Percentiles rank a stretch among this genome's conserved stretches.
phyloP scores from a whole-genome alignment of 2,888 invertebrate species.

The Linnaemya vulpina region DNA sequence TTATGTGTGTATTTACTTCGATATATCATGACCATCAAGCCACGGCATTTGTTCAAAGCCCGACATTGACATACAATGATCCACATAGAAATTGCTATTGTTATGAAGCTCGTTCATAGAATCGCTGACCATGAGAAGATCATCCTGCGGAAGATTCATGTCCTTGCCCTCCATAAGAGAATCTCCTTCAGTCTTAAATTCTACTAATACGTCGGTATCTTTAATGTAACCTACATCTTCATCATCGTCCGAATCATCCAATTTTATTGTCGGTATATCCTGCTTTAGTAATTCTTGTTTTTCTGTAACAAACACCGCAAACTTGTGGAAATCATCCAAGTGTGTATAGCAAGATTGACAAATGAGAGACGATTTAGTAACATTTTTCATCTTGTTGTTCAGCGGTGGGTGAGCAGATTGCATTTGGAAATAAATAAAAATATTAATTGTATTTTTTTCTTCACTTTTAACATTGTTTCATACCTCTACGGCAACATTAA shows the following conservation, averaged over 20 bases:
- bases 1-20: slow-evolving; percentile 41
- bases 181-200: slow-evolving; percentile 60
- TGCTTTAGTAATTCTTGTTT: slow-evolving; percentile 68
- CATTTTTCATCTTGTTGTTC: slow-evolving; percentile 45
- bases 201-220: slow-evolving; percentile 75
- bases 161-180: slow-evolving; percentile 13
- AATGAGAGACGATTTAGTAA: slow-evolving; percentile 60
- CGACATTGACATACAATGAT: slow-evolving; percentile 52
- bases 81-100: slow-evolving; percentile 41
- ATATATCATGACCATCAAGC: slow-evolving; percentile 25
- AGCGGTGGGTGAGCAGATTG: neutral
- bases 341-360: slow-evolving; percentile 71
- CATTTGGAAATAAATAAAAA: slow-evolving; percentile 22
- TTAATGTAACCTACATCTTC: slow-evolving; percentile 61
- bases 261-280: slow-evolving; percentile 65
- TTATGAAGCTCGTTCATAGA: slow-evolving; percentile 49
- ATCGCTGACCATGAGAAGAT: slow-evolving; percentile 55
- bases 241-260: slow-evolving; percentile 65
- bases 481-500: neutral
- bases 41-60: slow-evolving; percentile 62
- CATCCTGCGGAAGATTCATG: slow-evolving; percentile 51
- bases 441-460: slow-evolving; percentile 10
- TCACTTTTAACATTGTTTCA: neutral
- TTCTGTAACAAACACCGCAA: slow-evolving; percentile 68
- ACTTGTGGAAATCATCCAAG: slow-evolving; percentile 72